Evolutionary conservation across 2,888 invertebrate genomes (phyloP), one percentile per base, ranked within the genome.

Genomic region (Amiota minor): DNA sequence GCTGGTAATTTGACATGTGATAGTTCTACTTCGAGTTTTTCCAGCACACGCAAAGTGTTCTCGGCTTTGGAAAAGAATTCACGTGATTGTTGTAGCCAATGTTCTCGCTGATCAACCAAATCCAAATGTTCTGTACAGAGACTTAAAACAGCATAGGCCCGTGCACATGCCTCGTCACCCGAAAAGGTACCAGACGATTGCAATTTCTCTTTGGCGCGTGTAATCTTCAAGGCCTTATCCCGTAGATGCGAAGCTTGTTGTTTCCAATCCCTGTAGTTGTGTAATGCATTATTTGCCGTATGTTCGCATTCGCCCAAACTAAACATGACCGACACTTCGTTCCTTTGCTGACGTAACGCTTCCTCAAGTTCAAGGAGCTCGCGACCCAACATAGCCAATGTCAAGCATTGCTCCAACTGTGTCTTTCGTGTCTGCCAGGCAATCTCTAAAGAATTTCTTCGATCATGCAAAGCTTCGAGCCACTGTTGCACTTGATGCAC

Each of bases 321-420:
- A 74, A 88, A 89, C 76, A 92, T 92, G 11, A 20, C 59, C 46
- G 93, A 88, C 16, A 92, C 89, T 61, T 92, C 91, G 68, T 86
- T 85, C 70, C 91, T 91, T 78, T 92, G 91, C 72, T 91, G 91
- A 72, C 90, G 90, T 18, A 94, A 87, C 62, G 91, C 90, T 20
- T 92, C 91, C 82, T 94, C 93, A 47, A 95, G 89, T 78, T 93
- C 92, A 67, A 92, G 90, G 70, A 96, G 91, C 87, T 95, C 96
- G 65, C 92, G 92, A 68, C 95, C 94, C 53, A 96, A 90, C 80
- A 95, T 90, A 67, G 94, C 93, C 73, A 95, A 90, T 53, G 94
- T 94, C 75, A 95, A 90, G 81, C 95, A 94, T 88, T 96, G 95
- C 85, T 96, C 95, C 81, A 96, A 90, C 86, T 95, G 93, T 9